phyloP scores from a whole-genome alignment of 1,140 invertebrate genomes.

The Drosophila nannoptera region DNA sequence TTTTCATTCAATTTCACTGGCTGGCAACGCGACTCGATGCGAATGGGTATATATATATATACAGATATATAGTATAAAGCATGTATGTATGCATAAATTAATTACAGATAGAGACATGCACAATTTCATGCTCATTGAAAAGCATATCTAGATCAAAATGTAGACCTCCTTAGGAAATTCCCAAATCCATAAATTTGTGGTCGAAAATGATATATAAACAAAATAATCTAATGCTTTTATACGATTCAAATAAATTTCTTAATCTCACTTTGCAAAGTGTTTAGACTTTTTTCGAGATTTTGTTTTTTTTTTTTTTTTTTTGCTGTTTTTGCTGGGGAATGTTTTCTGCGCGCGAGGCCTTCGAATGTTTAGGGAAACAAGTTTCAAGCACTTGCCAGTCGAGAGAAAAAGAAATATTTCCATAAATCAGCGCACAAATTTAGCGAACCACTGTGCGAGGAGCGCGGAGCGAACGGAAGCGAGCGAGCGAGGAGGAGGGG shows the following conservation, averaged over 20 bases:
- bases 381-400: slow-evolving; percentile 18
- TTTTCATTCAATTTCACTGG: slow-evolving; percentile 68
- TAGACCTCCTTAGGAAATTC: neutral
- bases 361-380: slow-evolving; percentile 36
- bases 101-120: slow-evolving; percentile 12
- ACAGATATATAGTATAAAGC: neutral
- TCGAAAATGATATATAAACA: neutral
- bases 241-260: neutral
- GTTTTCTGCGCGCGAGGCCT: slow-evolving; percentile 1
- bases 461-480: no score
- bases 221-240: neutral
- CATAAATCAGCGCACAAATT: slow-evolving; percentile 67
- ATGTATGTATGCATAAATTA: slow-evolving; percentile 5
- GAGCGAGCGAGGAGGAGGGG: no score
- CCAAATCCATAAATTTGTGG: slow-evolving; percentile 1
- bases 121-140: slow-evolving; percentile 41
- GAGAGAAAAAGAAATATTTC: slow-evolving; percentile 37
- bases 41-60: slow-evolving; percentile 10
- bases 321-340: neutral
- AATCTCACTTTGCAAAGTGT: slow-evolving; percentile 1
- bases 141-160: slow-evolving; percentile 25
- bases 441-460: slow-evolving; percentile 38
- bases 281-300: neutral
- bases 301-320: neutral
- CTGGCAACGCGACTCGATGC: slow-evolving; percentile 36